Evolutionary conservation across 2,113 vertebrate species (phyloP).

Genomic region (Pseudolaguvia tuberculata): DNA sequence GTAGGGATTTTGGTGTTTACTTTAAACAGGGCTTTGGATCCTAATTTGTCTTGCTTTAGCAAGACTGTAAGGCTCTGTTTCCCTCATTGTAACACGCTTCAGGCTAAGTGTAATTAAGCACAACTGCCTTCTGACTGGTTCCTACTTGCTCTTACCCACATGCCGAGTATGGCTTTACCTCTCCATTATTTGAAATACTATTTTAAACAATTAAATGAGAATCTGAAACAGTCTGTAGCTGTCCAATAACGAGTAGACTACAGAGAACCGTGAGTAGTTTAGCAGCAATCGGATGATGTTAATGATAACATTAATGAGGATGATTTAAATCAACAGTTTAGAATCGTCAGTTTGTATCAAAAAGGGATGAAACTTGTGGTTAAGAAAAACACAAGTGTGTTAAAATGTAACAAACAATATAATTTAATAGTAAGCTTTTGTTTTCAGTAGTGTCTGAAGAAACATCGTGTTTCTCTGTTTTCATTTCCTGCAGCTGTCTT

Average conservation of each 20-base stretch:
- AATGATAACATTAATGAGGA: neutral
- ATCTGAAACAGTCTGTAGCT: neutral
- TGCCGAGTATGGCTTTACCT: neutral
- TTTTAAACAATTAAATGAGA: no score
- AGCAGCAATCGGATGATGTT: neutral
- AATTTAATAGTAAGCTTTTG: no score
- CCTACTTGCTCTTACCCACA: neutral
- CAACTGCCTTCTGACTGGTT: neutral
- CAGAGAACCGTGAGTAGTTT: neutral
- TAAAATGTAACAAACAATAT: no score
- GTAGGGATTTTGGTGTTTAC: neutral
- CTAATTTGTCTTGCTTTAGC: neutral
- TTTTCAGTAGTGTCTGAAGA: neutral
- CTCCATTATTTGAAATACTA: neutral
- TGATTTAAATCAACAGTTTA: no score
- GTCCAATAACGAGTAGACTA: neutral
- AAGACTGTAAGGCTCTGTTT: conserved; percentile 17
- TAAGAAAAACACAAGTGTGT: no score
- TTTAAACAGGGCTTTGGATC: neutral
- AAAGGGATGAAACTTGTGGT: no score
- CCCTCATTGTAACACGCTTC: neutral
- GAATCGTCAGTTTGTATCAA: no score
- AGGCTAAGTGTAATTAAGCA: neutral
- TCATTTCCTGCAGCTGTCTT: neutral
- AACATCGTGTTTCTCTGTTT: neutral